Conservation (phyloP, 2,888 invertebrate genomes). For the Pediacus dermestoides region DNA sequence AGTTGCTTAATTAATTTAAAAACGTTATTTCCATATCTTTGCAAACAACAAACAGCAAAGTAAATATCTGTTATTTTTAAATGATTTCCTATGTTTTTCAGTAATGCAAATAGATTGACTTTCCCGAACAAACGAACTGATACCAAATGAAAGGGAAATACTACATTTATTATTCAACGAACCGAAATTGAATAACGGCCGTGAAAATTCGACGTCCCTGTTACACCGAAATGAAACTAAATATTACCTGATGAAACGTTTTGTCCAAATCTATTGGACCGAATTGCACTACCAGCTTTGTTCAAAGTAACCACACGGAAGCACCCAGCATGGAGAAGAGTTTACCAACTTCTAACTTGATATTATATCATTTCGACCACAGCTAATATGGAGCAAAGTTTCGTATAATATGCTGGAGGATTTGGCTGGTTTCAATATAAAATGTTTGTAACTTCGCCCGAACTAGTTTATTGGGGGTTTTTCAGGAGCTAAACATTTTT, state of each 20-base stretch:
- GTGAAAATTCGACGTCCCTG: slow-evolving; percentile 23
- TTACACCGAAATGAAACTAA: slow-evolving; percentile 23
- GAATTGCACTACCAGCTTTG: slow-evolving; percentile 1
- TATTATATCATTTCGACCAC: no score
- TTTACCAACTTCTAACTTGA: no score
- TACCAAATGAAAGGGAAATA: slow-evolving; percentile 26
- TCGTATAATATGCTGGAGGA: no score
- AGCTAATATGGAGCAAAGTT: slow-evolving; percentile 1
- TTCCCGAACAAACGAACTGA: slow-evolving; percentile 23
- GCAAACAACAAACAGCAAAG: background rate
- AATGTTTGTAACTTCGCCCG: no score
- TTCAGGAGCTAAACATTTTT: no score
- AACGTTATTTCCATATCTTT: no score
- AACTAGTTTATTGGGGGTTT: no score
- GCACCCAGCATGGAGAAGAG: no score
- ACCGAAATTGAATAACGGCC: slow-evolving; percentile 26
- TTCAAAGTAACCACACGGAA: no score
- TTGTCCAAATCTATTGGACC: slow-evolving; percentile 14
- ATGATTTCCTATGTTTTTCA: slow-evolving; percentile 11
- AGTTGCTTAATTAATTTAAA: no score
- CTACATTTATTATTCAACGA: slow-evolving; percentile 25
- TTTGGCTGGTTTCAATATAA: no score
- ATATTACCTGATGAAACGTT: slow-evolving; percentile 21
- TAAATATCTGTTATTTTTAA: slow-evolving; percentile 15
- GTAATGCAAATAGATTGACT: slow-evolving; percentile 19